Evolutionary conservation across 2,113 vertebrate species (phyloP).

Genomic region (Hyla sarda): DNA sequence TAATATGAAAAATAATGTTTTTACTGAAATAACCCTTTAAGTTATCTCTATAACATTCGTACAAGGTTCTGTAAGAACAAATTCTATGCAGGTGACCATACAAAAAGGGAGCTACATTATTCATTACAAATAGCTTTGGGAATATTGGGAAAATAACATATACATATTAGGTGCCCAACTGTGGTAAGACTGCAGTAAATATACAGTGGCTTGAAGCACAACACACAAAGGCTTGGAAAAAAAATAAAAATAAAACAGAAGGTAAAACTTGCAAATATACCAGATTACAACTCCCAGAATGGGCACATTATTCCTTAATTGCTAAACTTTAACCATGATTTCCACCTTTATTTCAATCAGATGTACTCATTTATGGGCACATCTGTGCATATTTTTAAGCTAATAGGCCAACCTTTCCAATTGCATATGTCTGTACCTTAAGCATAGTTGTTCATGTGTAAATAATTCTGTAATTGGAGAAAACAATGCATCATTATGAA

Average conservation of each 20-base stretch:
- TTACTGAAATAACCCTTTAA: too few species aligned
- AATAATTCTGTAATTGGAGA: conserved; percentile 39
- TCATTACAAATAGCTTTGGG: not conserved
- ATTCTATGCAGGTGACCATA: not conserved
- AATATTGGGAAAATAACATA: too few species aligned
- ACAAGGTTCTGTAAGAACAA: too few species aligned
- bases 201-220: not conserved
- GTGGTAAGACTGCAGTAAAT: not conserved
- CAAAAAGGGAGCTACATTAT: not conserved
- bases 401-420: conserved; percentile 6
- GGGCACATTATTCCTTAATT: conserved; percentile 9
- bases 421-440: conserved; percentile 4
- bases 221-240: not conserved
- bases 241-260: not conserved
- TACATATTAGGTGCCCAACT: not conserved
- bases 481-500: not conserved
- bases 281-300: not conserved
- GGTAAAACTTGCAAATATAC: not conserved
- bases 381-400: conserved; percentile 19
- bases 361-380: conserved; percentile 37
- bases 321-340: conserved; percentile 5
- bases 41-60: not conserved
- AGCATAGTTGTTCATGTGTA: conserved; percentile 2
- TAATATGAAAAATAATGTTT: too few species aligned
- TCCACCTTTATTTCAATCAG: conserved; percentile 29